Percentiles rank a stretch among this genome's conserved stretches.
Conservation (phyloP, 1,140 invertebrate species). For the Olivierus martensii region DNA sequence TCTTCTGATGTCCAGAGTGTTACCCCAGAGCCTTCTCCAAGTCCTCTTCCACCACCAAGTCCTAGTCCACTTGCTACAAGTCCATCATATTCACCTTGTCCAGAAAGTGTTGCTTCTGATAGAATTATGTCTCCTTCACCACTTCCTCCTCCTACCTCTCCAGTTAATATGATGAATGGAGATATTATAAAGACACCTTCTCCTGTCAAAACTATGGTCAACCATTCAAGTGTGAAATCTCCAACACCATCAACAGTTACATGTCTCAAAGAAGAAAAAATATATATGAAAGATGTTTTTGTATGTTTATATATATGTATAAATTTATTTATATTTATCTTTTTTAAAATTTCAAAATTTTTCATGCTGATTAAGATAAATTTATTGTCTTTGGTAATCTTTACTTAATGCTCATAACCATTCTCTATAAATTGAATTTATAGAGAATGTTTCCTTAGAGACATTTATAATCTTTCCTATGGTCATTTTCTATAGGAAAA, state of each 20-base stretch:
- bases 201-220: neutral
- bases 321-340: too few species aligned
- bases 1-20: slow-evolving; percentile 7
- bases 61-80: slow-evolving; percentile 18
- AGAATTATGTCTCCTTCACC: slow-evolving; percentile 12
- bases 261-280: too few species aligned
- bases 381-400: too few species aligned
- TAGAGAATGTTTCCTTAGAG: too few species aligned
- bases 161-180: slow-evolving; percentile 11
- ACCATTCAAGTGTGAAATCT: neutral
- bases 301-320: too few species aligned
- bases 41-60: slow-evolving; percentile 14
- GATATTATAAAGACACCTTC: slow-evolving; percentile 5
- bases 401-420: too few species aligned
- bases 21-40: slow-evolving; percentile 20
- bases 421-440: too few species aligned
- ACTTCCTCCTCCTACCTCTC: slow-evolving; percentile 14
- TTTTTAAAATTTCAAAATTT: too few species aligned
- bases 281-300: too few species aligned
- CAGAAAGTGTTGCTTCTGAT: slow-evolving; percentile 5
- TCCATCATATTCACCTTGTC: slow-evolving; percentile 12
- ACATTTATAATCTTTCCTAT: too few species aligned
- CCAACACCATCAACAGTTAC: slow-evolving; percentile 2
- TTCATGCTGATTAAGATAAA: too few species aligned
- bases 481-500: too few species aligned